Conservation (phyloP, 2,113 vertebrate species). For the Nesogale talazaci region DNA sequence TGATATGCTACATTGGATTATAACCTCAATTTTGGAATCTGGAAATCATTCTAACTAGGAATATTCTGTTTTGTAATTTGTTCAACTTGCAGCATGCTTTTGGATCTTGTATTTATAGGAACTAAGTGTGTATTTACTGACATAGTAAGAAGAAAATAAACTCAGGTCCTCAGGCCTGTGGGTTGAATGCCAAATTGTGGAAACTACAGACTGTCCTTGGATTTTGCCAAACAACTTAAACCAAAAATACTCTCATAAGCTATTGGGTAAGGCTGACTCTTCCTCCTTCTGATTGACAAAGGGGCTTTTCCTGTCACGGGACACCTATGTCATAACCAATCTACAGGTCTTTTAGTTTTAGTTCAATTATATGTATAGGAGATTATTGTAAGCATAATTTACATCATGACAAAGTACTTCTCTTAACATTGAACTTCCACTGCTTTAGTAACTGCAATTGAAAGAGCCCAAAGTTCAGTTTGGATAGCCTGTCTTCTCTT, state of each 20-base stretch:
- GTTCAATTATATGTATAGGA: background rate
- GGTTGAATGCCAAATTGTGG: background rate
- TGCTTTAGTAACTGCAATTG: background rate
- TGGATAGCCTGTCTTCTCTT: background rate
- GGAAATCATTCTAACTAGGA: conserved; percentile 59
- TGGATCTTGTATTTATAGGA: conserved; percentile 66
- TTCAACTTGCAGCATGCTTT: conserved; percentile 47
- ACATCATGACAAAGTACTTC: background rate
- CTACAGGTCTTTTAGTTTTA: background rate
- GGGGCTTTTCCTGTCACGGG: background rate
- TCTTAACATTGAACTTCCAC: background rate
- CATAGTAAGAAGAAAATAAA: conserved; percentile 73
- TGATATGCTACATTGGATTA: conserved; percentile 23
- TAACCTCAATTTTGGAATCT: conserved; percentile 24
- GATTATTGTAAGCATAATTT: background rate
- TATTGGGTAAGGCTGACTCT: background rate
- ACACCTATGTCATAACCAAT: background rate
- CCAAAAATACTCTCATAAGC: background rate
- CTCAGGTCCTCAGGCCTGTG: conserved; percentile 64
- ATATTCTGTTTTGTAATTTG: conserved; percentile 55
- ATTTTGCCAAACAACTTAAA: background rate
- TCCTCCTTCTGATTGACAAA: background rate
- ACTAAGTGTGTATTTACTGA: conserved; percentile 64
- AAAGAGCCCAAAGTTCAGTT: background rate
- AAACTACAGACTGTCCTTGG: background rate